Conservation (phyloP, 1,140 invertebrate species). For the Drosophila fuyamai region DNA sequence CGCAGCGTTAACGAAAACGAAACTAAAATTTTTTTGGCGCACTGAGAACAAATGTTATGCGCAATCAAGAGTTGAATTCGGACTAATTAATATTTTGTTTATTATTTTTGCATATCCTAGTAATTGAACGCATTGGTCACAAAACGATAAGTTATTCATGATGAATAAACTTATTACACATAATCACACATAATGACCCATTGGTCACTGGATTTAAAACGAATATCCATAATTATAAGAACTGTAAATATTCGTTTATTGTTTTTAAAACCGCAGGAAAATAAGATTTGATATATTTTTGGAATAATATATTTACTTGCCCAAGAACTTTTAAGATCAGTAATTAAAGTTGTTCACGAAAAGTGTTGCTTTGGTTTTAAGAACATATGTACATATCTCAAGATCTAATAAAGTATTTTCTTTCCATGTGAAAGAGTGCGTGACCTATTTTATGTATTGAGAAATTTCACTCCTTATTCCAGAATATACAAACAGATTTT, state of each 20-base stretch:
- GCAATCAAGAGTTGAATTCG: background rate
- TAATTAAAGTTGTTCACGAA: no score
- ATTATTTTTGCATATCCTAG: no score
- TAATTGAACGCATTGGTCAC: background rate
- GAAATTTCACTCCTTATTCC: background rate
- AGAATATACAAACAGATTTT: conserved; percentile 4
- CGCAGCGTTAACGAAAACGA: conserved; percentile 54
- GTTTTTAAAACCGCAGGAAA: no score
- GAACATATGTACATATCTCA: background rate
- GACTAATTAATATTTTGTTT: background rate
- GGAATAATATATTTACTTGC: no score
- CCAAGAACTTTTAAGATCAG: no score
- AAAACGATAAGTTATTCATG: background rate
- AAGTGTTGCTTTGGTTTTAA: background rate
- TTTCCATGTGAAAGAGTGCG: conserved; percentile 3
- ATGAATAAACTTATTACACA: background rate
- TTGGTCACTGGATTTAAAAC: no score
- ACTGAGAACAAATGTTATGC: conserved; percentile 13
- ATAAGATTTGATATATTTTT: no score
- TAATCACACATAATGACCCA: background rate
- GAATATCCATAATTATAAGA: no score
- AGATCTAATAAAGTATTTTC: background rate
- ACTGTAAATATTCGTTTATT: no score
- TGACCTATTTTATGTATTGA: conserved; percentile 8
- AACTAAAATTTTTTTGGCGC: conserved; percentile 36